These are phyloP conservation scores for Macrotrachela quadricornifera DNA, from an alignment of 1,140 invertebrate species.

Conservation along the genomic window DNA sequence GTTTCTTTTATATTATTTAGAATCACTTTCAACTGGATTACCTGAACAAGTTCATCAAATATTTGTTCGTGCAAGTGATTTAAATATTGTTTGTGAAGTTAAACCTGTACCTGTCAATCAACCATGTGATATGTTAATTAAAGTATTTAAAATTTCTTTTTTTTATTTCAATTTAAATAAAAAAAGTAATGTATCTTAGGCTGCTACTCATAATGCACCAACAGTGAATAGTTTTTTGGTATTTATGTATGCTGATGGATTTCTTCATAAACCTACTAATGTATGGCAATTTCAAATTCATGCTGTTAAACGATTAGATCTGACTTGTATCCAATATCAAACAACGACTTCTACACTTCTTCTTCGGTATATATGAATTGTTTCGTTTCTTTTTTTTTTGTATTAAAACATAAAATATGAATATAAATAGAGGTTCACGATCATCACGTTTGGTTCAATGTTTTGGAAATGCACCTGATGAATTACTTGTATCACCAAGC, in stretches of 20 bases:
- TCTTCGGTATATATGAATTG: constrained; percentile 16
- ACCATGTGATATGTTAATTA: constrained; percentile 27
- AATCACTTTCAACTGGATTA: no score
- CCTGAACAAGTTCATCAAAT: constrained; percentile 13
- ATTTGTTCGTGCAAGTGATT: constrained; percentile 23
- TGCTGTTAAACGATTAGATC: constrained; percentile 28
- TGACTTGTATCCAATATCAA: constrained; percentile 27
- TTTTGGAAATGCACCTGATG: constrained; percentile 22
- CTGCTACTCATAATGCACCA: constrained; percentile 23
- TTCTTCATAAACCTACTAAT: constrained; percentile 23
- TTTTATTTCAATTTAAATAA: not conserved
- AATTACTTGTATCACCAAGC: constrained; percentile 21
- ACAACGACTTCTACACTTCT: constrained; percentile 23
- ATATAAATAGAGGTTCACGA: constrained; percentile 24
- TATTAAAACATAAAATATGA: no score
- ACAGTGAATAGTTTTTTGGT: constrained; percentile 29
- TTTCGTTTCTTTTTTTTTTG: not conserved
- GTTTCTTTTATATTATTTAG: no score
- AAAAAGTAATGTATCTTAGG: not conserved
- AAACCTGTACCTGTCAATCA: constrained; percentile 21
- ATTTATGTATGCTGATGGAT: constrained; percentile 27
- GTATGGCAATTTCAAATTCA: constrained; percentile 30
- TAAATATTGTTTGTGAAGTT: constrained; percentile 24
- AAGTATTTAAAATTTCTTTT: constrained; percentile 14
- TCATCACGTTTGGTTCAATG: constrained; percentile 24